Percentiles rank a stretch among this genome's conserved stretches.
phyloP scores from a whole-genome alignment of 1,140 invertebrate genomes.

The Ptiloglossa arizonensis region DNA sequence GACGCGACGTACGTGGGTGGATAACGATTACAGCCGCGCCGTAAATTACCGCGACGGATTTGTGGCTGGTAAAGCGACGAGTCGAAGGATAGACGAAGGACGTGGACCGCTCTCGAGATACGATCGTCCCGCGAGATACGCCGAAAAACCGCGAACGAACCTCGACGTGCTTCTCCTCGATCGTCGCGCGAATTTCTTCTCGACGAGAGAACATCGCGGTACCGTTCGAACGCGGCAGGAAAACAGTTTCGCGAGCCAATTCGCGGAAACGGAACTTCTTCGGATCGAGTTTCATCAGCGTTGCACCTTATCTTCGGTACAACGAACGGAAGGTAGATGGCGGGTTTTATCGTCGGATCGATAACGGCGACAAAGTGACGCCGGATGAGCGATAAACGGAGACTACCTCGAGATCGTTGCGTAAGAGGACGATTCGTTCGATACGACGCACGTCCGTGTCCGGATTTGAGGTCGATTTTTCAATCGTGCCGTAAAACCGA shows the following conservation, averaged over 20 bases:
- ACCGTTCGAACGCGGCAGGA: too few species aligned
- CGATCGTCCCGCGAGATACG: not conserved
- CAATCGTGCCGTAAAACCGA: conserved; percentile 1
- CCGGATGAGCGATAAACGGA: not conserved
- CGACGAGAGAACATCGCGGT: too few species aligned
- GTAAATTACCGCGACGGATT: conserved; percentile 38
- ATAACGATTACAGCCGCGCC: not conserved
- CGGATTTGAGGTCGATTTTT: conserved; percentile 3
- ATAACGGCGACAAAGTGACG: not conserved
- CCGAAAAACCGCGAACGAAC: not conserved
- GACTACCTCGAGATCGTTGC: not conserved
- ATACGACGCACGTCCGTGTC: not conserved
- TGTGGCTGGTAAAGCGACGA: conserved; percentile 25
- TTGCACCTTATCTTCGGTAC: conserved; percentile 10
- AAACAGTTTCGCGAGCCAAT: too few species aligned
- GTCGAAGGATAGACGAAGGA: conserved; percentile 51
- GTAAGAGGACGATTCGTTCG: not conserved
- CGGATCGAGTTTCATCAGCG: not conserved
- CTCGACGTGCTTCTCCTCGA: too few species aligned
- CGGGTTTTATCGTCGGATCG: not conserved
- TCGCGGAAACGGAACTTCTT: too few species aligned
- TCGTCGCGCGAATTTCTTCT: too few species aligned
- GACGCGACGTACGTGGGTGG: conserved; percentile 26
- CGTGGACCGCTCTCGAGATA: not conserved
- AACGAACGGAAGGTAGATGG: not conserved